These are phyloP conservation scores for Lanius ludovicianus DNA, from an alignment of 2,113 vertebrate genomes.

Conservation along the genomic window DNA sequence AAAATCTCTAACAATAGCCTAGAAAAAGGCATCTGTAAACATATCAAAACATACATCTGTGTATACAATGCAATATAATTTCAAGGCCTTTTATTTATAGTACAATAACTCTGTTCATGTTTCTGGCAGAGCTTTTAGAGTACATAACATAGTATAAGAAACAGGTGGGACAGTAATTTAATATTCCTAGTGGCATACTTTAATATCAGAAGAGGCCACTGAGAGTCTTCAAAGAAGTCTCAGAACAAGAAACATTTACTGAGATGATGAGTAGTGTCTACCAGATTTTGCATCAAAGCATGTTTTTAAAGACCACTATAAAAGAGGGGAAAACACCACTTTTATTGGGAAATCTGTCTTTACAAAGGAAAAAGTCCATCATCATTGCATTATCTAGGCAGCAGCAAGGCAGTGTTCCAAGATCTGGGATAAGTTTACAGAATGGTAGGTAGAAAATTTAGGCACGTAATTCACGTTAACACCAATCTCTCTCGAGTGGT, in stretches of 20 bases:
- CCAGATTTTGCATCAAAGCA: conserved; percentile 17
- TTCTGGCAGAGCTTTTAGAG: conserved; percentile 11
- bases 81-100: not conserved
- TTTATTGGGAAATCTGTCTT: not conserved
- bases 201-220: not conserved
- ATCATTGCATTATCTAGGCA: not conserved
- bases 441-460: not conserved
- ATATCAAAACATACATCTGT: not conserved
- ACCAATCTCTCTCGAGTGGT: not conserved
- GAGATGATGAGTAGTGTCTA: not conserved
- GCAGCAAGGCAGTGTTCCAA: not conserved
- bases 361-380: not conserved
- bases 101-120: not conserved
- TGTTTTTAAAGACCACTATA: not conserved
- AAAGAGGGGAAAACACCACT: not conserved
- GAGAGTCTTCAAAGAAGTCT: conserved; percentile 21
- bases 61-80: not conserved
- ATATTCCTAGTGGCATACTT: conserved; percentile 17
- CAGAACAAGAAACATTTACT: not conserved
- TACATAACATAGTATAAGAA: not conserved
- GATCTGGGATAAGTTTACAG: not conserved
- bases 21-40: not conserved
- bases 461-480: not conserved
- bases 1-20: not conserved
- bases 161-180: conserved; percentile 25